Conservation (phyloP, 1,140 invertebrate species). For the Ceratina calcarata region DNA sequence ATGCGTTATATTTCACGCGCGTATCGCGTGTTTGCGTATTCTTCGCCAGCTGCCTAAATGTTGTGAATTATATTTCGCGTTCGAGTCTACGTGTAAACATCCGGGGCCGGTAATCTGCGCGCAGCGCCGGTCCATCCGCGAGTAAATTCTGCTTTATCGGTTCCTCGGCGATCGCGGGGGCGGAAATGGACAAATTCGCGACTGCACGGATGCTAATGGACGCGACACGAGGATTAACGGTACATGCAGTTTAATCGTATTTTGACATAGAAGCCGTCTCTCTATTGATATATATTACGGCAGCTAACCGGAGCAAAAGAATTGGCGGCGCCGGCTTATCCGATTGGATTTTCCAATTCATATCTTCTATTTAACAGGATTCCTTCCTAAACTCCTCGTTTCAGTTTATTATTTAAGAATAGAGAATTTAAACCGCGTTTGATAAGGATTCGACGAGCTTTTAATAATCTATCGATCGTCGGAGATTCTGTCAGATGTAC, state of each 20-base stretch:
- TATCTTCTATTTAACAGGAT: not conserved
- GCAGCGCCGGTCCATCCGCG: not conserved
- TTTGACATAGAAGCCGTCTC: conserved; percentile 10
- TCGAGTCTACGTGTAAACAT: conserved; percentile 38
- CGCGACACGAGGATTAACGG: conserved; percentile 26
- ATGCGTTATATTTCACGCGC: not conserved
- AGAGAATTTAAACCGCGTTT: not conserved
- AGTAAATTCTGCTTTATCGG: conserved; percentile 37
- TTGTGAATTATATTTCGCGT: conserved; percentile 37
- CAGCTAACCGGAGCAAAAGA: not conserved
- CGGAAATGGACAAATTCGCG: conserved; percentile 31
- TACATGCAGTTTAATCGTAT: conserved; percentile 30
- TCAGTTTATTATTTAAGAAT: not conserved
- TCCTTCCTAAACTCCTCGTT: not conserved
- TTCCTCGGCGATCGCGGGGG: conserved; percentile 25
- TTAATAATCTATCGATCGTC: too few relatives aligned
- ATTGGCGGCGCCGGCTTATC: not conserved
- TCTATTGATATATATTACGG: not conserved
- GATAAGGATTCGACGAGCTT: not conserved
- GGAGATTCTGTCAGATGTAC: not conserved
- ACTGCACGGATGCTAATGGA: conserved; percentile 40
- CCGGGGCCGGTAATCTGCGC: conserved; percentile 13
- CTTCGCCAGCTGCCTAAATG: conserved; percentile 31
- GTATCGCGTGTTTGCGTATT: conserved; percentile 36
- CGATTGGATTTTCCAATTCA: not conserved